Percentiles rank a stretch among this genome's conserved stretches.
Evolutionary conservation across 2,888 invertebrate genomes (phyloP).

Genomic region (Coenonympha arcania): DNA sequence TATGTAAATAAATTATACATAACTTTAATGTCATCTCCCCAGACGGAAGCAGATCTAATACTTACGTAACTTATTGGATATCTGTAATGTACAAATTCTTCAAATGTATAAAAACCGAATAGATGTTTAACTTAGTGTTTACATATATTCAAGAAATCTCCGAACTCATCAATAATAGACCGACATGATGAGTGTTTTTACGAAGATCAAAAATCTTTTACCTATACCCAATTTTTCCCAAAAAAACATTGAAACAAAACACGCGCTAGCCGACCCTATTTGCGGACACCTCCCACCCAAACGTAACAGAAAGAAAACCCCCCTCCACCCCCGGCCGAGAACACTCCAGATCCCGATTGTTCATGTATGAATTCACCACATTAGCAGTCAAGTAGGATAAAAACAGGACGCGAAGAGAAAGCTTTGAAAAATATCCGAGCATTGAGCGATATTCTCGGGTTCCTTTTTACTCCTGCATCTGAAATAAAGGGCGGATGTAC

Average conservation of each 20-base stretch:
- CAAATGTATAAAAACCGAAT: too few species aligned
- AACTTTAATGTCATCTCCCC: too few species aligned
- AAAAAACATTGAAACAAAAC: slow-evolving; percentile 1
- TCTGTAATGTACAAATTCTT: too few species aligned
- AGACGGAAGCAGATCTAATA: too few species aligned
- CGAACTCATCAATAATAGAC: too few species aligned
- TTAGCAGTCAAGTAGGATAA: slow-evolving; percentile 78
- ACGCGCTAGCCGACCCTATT: slow-evolving; percentile 7
- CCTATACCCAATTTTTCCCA: not conserved
- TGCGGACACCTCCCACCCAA: slow-evolving; percentile 19
- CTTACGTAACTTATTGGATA: too few species aligned
- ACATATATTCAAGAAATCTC: too few species aligned
- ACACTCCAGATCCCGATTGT: slow-evolving; percentile 69
- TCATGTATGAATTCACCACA: slow-evolving; percentile 83
- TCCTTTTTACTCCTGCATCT: slow-evolving; percentile 37
- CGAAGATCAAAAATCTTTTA: not conserved
- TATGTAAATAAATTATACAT: too few species aligned
- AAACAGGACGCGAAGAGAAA: slow-evolving; percentile 65
- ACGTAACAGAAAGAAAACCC: slow-evolving; percentile 10
- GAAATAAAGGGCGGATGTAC: slow-evolving; percentile 29
- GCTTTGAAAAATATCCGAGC: slow-evolving; percentile 65
- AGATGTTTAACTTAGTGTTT: too few species aligned
- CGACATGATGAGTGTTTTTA: too few species aligned
- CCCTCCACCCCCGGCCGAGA: slow-evolving; percentile 35
- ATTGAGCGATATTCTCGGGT: slow-evolving; percentile 59